phyloP scores from a whole-genome alignment of 2,888 invertebrate species.

The Malthinus flaveolus region DNA sequence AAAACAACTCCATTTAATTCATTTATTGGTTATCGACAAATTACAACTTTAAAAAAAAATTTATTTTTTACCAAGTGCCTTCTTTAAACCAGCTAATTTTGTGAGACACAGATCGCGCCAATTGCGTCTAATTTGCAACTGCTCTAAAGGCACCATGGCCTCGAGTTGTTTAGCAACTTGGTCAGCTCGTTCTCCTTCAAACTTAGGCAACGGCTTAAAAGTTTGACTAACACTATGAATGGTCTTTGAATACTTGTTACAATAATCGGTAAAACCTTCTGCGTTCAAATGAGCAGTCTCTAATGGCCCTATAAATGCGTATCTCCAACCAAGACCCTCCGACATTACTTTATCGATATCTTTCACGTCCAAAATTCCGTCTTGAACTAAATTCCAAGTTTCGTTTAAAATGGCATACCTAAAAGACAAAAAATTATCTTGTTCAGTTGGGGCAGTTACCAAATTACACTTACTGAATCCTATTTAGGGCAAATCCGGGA shows the following conservation, averaged over 20 bases:
- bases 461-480: constrained; percentile 76
- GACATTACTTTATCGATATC: constrained; percentile 94
- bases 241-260: constrained; percentile 62
- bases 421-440: constrained; percentile 30
- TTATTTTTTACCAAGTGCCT: not conserved
- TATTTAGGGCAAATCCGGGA: constrained; percentile 90
- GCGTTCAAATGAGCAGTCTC: constrained; percentile 96
- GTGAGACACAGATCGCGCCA: constrained; percentile 87
- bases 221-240: constrained; percentile 69
- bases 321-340: constrained; percentile 92
- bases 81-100: constrained; percentile 75
- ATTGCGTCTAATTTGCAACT: constrained; percentile 71
- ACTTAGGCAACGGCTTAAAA: constrained; percentile 74
- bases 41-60: too few species aligned
- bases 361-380: constrained; percentile 80
- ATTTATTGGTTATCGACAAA: too few species aligned
- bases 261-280: constrained; percentile 74
- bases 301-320: constrained; percentile 92
- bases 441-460: not conserved
- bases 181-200: constrained; percentile 68
- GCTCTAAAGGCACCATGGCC: constrained; percentile 72
- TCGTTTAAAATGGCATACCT: constrained; percentile 93
- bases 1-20: too few species aligned
- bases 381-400: constrained; percentile 84
- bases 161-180: constrained; percentile 75